Evolutionary conservation across 2,797 vertebrate genomes (phyloP).

Genomic region (Acanthiza pusilla): DNA sequence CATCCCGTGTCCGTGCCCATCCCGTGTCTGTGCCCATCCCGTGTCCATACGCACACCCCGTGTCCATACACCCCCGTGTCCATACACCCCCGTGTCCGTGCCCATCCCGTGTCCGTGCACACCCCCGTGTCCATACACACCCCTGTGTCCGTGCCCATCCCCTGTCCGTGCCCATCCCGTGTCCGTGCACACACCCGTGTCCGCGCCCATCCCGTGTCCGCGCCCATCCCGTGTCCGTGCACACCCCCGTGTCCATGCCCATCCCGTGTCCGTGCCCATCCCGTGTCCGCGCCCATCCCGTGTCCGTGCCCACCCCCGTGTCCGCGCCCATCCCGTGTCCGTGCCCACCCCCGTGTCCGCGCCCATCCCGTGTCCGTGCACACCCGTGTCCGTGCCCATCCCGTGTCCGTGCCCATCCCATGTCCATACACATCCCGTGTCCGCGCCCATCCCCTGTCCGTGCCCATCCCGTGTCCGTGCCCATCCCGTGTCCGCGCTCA

Average conservation of each 20-base stretch:
- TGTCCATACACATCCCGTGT: not conserved
- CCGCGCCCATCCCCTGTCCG: not conserved
- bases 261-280: not conserved
- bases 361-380: not conserved
- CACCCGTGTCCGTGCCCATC: not conserved
- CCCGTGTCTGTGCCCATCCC: not conserved
- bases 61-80: not conserved
- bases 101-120: too few species aligned
- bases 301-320: not conserved
- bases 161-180: too few species aligned
- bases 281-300: too few species aligned
- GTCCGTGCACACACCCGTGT: not conserved
- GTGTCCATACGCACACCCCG: not conserved
- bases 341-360: accelerated
- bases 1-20: not conserved
- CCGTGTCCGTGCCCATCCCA: not conserved
- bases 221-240: too few species aligned
- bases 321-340: not conserved
- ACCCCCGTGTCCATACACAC: too few species aligned
- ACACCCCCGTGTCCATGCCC: too few species aligned
- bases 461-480: not conserved
- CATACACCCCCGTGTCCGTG: not conserved
- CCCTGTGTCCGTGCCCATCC: not conserved
- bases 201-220: too few species aligned
- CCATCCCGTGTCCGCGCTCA: too few species aligned